Evolutionary conservation across 2,797 vertebrate species (phyloP), one percentile per base, ranked within the genome.

Genomic region (Sebastes umbrosus): DNA sequence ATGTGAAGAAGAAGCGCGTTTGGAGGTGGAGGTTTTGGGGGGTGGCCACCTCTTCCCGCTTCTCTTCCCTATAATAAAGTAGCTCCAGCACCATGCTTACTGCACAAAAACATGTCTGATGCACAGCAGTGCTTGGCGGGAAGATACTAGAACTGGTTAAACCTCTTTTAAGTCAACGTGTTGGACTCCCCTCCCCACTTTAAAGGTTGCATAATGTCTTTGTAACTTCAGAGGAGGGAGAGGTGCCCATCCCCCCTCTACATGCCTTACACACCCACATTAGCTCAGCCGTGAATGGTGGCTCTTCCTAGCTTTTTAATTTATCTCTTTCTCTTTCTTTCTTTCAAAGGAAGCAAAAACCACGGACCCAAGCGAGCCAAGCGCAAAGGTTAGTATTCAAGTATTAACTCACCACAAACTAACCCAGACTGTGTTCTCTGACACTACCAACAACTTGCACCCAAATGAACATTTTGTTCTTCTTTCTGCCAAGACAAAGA

Each of bases 171-270:
- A 54, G 36, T 65, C 50, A 79, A 84, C 52, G 43, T 63, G 55
- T 43, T 27, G 20, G 50, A 12, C 39, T 69, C 65, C 83, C 80
- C 79, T 82, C 71, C 89, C 82, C 86, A 73, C 73, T 16, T 78
- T 62, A 22, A 83, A 83, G 67, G 77, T 94, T 94, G 89, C 90
- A 93, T 93, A 93, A 93, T 92, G 87, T 88, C 79, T 88, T 85
- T 90, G 85, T 94, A 90, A 94, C 73, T 88, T 83, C 52, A 75
- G 69, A 84, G 87, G 81, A 84, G 81, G 84, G 77, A 82, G 69
- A 81, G 43, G 79, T 90, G 84, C 92, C 91, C 94, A 91, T 90
- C 90, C 93, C 93, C 91, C 91, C 82, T 50, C 80, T 20, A 20
- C 79, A 66, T 78, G 64, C 79, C 24, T 67, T 80, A 93, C 91